These are phyloP conservation scores for Apostichopus leukothele DNA, from an alignment of 53 echinoderm and acorn worm genomes.

Conservation along the genomic window DNA sequence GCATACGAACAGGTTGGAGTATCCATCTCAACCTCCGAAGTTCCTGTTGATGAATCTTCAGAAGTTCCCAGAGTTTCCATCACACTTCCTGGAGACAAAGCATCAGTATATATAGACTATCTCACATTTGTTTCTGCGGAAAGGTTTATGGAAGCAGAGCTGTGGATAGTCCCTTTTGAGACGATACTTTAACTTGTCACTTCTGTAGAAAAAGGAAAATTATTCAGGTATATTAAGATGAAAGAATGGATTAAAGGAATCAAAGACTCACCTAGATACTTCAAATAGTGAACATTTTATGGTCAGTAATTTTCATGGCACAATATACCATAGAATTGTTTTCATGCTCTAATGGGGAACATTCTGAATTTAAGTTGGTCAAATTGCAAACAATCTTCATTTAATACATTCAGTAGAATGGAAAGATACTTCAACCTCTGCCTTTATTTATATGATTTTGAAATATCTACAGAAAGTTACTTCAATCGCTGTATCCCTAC, in stretches of 20 bases:
- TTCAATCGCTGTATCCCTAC: too few relatives aligned
- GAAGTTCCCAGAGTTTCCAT: constrained; percentile 1
- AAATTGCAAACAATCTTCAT: too few relatives aligned
- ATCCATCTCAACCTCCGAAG: constrained; percentile 19
- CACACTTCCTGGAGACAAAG: constrained; percentile 24
- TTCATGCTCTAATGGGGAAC: too few relatives aligned
- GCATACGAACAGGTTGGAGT: neutral
- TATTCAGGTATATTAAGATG: neutral
- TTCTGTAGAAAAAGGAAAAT: neutral
- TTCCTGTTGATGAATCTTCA: constrained; percentile 21
- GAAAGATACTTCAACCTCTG: too few relatives aligned
- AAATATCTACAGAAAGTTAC: too few relatives aligned
- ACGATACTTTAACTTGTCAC: constrained; percentile 42
- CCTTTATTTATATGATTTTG: too few relatives aligned
- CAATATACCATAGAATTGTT: too few relatives aligned
- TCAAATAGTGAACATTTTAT: neutral
- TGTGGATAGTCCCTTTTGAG: constrained; percentile 47
- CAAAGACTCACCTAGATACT: neutral
- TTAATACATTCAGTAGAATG: too few relatives aligned
- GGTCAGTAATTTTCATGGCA: too few relatives aligned
- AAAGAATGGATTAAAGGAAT: neutral
- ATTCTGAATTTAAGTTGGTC: too few relatives aligned
- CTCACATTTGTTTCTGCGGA: constrained; percentile 31
- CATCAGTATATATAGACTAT: constrained; percentile 41
- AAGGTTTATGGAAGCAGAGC: constrained; percentile 49